Conservation (phyloP, 1,140 invertebrate genomes). For the Papilio aristodemus region DNA sequence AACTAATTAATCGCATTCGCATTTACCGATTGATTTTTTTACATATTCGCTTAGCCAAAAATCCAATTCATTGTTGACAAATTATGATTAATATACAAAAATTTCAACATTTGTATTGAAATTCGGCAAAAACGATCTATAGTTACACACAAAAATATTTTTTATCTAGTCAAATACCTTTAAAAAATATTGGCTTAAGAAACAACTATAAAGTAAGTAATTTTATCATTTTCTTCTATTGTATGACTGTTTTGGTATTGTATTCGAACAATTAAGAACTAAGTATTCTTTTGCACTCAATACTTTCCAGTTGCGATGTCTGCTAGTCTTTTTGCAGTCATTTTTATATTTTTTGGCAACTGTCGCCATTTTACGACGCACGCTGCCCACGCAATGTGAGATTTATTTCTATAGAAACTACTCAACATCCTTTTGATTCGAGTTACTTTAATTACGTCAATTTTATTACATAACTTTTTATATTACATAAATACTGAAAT, state of each 20-base stretch:
- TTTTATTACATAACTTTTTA: not conserved
- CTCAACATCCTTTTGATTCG: slow-evolving; percentile 7
- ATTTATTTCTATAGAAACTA: not conserved
- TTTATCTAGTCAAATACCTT: not conserved
- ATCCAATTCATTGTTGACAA: not conserved
- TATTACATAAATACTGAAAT: not conserved
- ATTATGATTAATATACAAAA: slow-evolving; percentile 9
- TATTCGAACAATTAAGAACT: not conserved
- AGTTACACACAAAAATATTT: too few species aligned
- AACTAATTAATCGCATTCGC: too few species aligned
- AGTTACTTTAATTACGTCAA: slow-evolving; percentile 8
- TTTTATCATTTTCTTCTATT: not conserved
- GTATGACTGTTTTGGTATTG: not conserved
- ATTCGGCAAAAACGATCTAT: not conserved
- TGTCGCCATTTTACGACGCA: not conserved
- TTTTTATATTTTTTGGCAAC: slow-evolving; percentile 28
- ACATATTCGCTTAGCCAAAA: not conserved
- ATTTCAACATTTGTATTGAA: slow-evolving; percentile 3
- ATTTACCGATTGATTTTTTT: too few species aligned
- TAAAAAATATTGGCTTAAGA: not conserved
- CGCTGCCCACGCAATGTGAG: slow-evolving; percentile 1
- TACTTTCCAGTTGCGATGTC: not conserved
- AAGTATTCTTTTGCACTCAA: not conserved
- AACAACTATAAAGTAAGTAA: not conserved
- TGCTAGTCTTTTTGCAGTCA: slow-evolving; percentile 18